A percentile compares a stretch with the other conserved stretches of the same genome.
phyloP scores from a whole-genome alignment of 2,888 invertebrate species.

The Perizoma flavofasciatum region DNA sequence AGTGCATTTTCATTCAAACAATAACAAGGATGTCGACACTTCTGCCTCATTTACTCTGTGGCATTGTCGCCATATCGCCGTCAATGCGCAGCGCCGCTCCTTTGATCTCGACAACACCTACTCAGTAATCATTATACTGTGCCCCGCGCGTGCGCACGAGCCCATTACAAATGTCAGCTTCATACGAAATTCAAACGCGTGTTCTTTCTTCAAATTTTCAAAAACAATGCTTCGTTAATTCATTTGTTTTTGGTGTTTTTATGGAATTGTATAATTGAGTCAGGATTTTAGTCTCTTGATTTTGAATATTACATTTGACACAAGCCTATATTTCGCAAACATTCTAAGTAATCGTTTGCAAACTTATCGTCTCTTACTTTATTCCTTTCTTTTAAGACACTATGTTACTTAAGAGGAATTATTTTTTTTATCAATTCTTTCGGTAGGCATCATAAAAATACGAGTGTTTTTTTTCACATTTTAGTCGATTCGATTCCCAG shows the following conservation, averaged over 20 bases:
- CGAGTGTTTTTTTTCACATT: too few species aligned
- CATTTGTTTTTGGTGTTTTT: slow-evolving; percentile 39
- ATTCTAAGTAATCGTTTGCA: too few species aligned
- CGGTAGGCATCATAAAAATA: too few species aligned
- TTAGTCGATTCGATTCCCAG: too few species aligned
- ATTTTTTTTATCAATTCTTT: too few species aligned
- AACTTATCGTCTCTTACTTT: too few species aligned
- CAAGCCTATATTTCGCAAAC: too few species aligned
- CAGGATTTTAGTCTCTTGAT: slow-evolving; percentile 8
- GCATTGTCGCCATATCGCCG: slow-evolving; percentile 50
- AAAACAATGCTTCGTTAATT: slow-evolving; percentile 59
- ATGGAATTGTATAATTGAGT: slow-evolving; percentile 17
- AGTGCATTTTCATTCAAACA: slow-evolving; percentile 22
- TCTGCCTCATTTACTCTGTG: slow-evolving; percentile 47
- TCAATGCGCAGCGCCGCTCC: slow-evolving; percentile 54
- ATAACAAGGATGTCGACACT: slow-evolving; percentile 23
- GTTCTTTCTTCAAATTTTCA: slow-evolving; percentile 49
- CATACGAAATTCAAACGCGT: slow-evolving; percentile 60
- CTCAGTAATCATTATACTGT: slow-evolving; percentile 20
- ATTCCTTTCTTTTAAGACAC: too few species aligned
- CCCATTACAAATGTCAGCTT: slow-evolving; percentile 53
- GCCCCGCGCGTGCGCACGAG: slow-evolving; percentile 71
- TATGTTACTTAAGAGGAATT: too few species aligned
- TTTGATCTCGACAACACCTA: slow-evolving; percentile 48
- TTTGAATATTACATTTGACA: too few species aligned